Base-by-base conservation (phyloP, 2,113 vertebrate species). In the Onychorhynchus coronatus region DNA sequence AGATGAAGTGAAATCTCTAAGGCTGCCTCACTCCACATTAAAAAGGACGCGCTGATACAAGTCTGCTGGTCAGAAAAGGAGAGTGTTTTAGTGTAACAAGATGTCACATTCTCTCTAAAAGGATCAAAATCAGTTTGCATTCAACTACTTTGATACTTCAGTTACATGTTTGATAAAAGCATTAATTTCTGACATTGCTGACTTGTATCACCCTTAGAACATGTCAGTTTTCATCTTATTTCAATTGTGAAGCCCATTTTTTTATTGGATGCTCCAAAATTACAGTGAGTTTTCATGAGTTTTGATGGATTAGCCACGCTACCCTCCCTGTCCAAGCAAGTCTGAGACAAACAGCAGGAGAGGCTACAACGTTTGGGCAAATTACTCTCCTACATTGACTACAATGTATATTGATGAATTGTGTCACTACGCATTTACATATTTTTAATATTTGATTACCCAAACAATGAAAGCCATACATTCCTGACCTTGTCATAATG, bases 371-470 rank as follows among this genome's bases (percentile, higher is more conserved):
- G 97, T 98, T 91, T 96, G 97, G 94, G 95, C 95, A 98, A 98
- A 99, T 98, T 98, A 98, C 97, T 97, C 97, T 98, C 97, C 93
- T n/a, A n/a, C n/a, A n/a, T 97, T 95, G 90, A 98, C 97, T 98
- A 98, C 97, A 98, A 98, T 97, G 98, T 91, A 96, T 98, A 98
- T 98, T 96, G 97, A 98, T 97, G 93, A 98, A 91, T 96, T 94
- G 88, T 98, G 98, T 98, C 98, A 98, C 97, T 94, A 98, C 97
- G 98, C 96, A 98, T 98, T 98, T 97, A 97, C 94, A 94, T 81
- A 97, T 97, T 96, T 97, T 97, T 95, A 98, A 98, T 91, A 39
- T 98, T 98, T 98, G 93, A 97, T 96, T 97, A 98, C 94, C 53
- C 95, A 97, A 96, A 96, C 98, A 98, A 98, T 97, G 95, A 98